Conservation (phyloP, 2,113 vertebrate species). For the Falcunculus frontatus region DNA sequence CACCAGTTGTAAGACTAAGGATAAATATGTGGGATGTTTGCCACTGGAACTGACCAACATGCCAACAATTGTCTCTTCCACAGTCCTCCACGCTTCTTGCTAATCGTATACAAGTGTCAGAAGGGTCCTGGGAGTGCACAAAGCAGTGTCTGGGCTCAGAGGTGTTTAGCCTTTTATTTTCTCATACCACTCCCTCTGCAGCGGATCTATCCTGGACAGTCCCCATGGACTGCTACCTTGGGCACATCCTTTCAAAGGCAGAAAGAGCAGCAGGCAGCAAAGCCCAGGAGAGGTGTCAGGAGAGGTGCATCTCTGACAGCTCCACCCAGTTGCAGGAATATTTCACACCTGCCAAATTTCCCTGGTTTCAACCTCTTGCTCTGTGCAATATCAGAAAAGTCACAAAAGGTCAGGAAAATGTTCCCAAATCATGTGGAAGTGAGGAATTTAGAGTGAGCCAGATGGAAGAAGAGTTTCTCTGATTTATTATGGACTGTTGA, state of each 20-base stretch:
- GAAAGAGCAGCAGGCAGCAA: neutral
- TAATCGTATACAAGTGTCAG: neutral
- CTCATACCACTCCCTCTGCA: neutral
- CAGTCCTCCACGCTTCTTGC: neutral
- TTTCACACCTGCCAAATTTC: neutral
- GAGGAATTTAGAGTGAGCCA: slow-evolving; percentile 59
- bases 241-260: neutral
- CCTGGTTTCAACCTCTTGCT: neutral
- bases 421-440: slow-evolving; percentile 42
- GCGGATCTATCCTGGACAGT: neutral
- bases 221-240: neutral
- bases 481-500: slow-evolving; percentile 57
- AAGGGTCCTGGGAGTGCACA: rapidly evolving
- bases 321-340: neutral
- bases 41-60: neutral
- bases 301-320: neutral
- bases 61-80: neutral
- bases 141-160: neutral
- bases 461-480: slow-evolving; percentile 58
- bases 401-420: neutral
- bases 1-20: neutral
- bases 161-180: neutral
- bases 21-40: neutral
- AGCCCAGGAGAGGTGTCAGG: neutral
- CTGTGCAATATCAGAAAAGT: slow-evolving; percentile 13